phyloP scores from a whole-genome alignment of 2,113 vertebrate species.

The Scolopax mira region DNA sequence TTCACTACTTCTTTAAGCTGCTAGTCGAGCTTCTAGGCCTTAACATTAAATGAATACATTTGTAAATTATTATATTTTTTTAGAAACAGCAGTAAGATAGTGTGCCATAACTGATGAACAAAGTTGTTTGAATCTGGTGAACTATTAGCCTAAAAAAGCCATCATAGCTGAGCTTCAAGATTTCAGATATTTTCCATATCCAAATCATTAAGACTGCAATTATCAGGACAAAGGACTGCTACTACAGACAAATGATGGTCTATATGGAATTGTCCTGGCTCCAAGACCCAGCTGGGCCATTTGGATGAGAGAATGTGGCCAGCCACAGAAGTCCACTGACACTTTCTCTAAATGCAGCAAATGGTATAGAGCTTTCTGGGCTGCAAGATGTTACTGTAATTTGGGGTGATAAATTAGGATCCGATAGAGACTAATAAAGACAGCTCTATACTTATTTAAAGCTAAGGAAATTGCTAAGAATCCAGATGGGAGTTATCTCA shows the following conservation, averaged over 20 bases:
- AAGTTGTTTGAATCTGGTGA: background rate
- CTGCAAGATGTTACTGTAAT: background rate
- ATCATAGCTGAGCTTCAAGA: background rate
- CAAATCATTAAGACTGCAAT: background rate
- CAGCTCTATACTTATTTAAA: background rate
- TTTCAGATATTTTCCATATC: background rate
- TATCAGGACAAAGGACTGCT: background rate
- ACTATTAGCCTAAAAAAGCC: background rate
- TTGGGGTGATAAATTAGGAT: background rate
- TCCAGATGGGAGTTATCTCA: background rate
- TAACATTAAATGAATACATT: background rate
- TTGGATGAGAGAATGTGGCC: background rate
- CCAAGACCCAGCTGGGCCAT: background rate
- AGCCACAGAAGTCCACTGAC: background rate
- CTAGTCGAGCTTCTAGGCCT: background rate
- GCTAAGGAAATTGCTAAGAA: background rate
- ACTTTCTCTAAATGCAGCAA: background rate
- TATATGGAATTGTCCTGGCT: background rate
- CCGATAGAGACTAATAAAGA: background rate
- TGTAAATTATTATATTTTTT: background rate
- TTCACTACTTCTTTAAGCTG: background rate
- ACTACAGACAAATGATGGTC: background rate
- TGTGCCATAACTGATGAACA: background rate
- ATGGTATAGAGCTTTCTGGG: background rate
- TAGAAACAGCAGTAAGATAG: background rate